phyloP scores from a whole-genome alignment of 2,888 invertebrate species.

The Micoletzkya japonica region DNA sequence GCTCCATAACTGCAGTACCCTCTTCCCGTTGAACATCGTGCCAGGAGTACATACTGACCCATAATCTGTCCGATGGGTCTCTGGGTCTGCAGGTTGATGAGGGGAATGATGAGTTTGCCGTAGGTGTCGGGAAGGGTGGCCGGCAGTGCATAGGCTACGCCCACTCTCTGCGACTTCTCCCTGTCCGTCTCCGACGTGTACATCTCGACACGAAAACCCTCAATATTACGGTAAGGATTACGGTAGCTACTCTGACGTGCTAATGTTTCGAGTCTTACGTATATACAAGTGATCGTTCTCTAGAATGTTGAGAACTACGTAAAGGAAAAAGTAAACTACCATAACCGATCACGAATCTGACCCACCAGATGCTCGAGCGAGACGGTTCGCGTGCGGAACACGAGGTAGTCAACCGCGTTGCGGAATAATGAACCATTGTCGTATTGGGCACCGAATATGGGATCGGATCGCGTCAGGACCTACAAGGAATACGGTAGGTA shows the following conservation, averaged over 20 bases:
- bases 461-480: conserved; percentile 48
- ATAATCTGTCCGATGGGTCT: conserved; percentile 45
- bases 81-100: conserved; percentile 38
- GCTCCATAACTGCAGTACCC: too few species aligned
- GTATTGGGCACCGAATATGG: conserved; percentile 50
- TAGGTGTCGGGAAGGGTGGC: conserved; percentile 45
- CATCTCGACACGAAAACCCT: conserved; percentile 49
- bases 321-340: background rate
- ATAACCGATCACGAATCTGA: background rate
- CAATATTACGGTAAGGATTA: conserved; percentile 30
- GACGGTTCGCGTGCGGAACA: conserved; percentile 56
- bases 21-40: background rate
- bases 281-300: background rate
- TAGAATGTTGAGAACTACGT: background rate
- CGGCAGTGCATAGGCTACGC: conserved; percentile 41
- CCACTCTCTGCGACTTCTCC: conserved; percentile 35
- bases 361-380: conserved; percentile 52
- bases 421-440: conserved; percentile 51
- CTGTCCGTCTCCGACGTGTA: conserved; percentile 31
- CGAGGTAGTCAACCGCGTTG: conserved; percentile 51
- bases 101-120: conserved; percentile 39
- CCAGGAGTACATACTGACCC: conserved; percentile 29
- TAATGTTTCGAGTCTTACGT: too few species aligned
- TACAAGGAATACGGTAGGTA: conserved; percentile 17
- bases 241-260: background rate